Base-by-base conservation (phyloP, 2,888 invertebrate genomes). In the Aphrophora alni region DNA sequence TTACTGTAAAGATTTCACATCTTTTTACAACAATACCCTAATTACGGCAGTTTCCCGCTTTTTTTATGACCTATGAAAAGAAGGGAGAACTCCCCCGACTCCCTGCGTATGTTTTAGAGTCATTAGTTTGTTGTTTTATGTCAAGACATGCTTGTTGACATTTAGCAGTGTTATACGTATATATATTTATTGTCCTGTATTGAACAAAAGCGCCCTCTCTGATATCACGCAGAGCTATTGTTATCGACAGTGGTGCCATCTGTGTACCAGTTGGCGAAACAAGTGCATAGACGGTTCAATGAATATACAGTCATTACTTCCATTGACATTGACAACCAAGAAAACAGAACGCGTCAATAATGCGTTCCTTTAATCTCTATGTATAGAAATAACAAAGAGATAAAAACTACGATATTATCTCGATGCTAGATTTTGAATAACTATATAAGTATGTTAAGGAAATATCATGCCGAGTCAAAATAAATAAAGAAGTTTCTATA, bases 111-210 rank as follows among this genome's bases (percentile, higher is more conserved):
- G 59, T 59, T 59, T 59, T 59, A 59, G 12, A 59, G 59, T 59
- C 59, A 59, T 59, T 59, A 59, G 59, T 59, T 59, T 59, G 59
- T 59, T 59, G 59, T 59, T 59, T 59, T 59, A 21, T 59, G n/a
- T 21, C 44, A 59, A 59, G 59, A 59, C 59, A 59, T 59, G n/a
- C 59, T 59, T 59, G 59, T 59, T 59, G 59, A 59, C 59, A 59
- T 59, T 59, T 59, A 59, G 59, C 21, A 21, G 59, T 59, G 59
- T 59, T 59, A 21, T 59, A 8, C 59, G 59, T 59, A 59, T 59
- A 59, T 44, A 44, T 59, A 12, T 59, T 12, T 59, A 12, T 5
- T 59, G 4, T 14, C 7, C 7, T 7, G n/a, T n/a, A 4, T 4
- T 2, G 17, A 10, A 44, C n/a, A 59, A 59, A 21, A n/a, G 21